Evolutionary conservation across 2,113 vertebrate genomes (phyloP).

Genomic region (Cyprinus carpio): DNA sequence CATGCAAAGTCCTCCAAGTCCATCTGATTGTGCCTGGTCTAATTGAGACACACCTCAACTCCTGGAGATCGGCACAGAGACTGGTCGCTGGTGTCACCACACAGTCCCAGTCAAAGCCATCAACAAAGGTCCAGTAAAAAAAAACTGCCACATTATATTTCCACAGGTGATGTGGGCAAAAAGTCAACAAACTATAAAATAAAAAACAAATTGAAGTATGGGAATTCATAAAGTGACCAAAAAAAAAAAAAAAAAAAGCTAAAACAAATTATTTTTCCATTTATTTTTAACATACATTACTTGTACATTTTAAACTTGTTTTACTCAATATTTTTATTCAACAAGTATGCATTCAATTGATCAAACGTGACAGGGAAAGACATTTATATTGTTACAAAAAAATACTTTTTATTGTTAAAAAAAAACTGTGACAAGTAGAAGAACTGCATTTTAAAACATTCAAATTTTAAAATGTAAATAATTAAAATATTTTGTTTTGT

Average conservation of each 20-base stretch:
- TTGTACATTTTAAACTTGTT: no score
- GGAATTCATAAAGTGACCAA: background rate
- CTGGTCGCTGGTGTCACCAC: background rate
- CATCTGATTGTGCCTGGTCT: background rate
- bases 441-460: no score
- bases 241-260: background rate
- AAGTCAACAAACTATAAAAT: background rate
- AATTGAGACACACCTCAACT: constrained; percentile 14
- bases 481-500: no score
- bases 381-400: no score
- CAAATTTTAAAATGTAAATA: no score
- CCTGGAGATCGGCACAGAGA: background rate
- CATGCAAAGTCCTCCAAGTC: background rate
- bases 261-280: background rate
- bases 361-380: no score
- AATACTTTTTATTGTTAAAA: no score
- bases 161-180: background rate
- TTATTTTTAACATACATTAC: no score
- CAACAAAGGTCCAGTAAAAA: constrained; percentile 9
- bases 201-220: no score
- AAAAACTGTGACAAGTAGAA: no score
- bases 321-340: no score
- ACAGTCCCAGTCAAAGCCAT: constrained; percentile 19
- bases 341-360: no score
- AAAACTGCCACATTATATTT: background rate